These are phyloP conservation scores for Gonocerus acuteangulatus DNA, from an alignment of 2,888 invertebrate genomes.

Conservation along the genomic window DNA sequence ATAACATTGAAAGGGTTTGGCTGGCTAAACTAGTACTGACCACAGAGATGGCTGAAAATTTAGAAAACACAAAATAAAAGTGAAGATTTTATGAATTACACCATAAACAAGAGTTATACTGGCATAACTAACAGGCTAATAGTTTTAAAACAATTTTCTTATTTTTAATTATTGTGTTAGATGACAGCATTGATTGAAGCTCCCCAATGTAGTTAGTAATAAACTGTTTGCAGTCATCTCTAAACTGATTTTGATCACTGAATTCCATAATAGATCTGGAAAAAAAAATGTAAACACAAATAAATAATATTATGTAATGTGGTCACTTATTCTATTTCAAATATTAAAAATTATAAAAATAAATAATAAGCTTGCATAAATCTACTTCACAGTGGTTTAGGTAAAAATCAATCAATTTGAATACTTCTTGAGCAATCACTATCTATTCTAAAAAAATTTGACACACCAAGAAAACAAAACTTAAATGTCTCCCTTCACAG, in stretches of 20 bases:
- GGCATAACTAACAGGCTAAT: conserved; percentile 25
- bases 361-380: neutral
- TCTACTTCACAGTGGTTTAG: no score
- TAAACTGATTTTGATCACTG: conserved; percentile 8
- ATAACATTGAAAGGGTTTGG: conserved; percentile 26
- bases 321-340: neutral
- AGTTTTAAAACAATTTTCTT: conserved; percentile 29
- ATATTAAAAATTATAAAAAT: neutral
- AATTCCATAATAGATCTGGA: conserved; percentile 23
- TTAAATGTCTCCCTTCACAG: no score
- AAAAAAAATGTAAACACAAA: no score
- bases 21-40: conserved; percentile 23
- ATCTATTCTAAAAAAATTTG: no score
- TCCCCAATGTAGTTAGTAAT: conserved; percentile 28
- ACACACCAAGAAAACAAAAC: no score
- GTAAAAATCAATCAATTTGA: no score
- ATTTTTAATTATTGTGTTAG: conserved; percentile 12
- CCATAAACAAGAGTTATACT: neutral
- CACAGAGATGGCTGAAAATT: neutral
- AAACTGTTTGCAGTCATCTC: conserved; percentile 29
- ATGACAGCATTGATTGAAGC: conserved; percentile 13
- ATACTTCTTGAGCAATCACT: no score
- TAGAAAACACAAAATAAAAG: neutral
- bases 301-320: neutral
- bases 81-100: neutral